Conservation (phyloP, 1,140 invertebrate species). For the Hirudo medicinalis region DNA sequence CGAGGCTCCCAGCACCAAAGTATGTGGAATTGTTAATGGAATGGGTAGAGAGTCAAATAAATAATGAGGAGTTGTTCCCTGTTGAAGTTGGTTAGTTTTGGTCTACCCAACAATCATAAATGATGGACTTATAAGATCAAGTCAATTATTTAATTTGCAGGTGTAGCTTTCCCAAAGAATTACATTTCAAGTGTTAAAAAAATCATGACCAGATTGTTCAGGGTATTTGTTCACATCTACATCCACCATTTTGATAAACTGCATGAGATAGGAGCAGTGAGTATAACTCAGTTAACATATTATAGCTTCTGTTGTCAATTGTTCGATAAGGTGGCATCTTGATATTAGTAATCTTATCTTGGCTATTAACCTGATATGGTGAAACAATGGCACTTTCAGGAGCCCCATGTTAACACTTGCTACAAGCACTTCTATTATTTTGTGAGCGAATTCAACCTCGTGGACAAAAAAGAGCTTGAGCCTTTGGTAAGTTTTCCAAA, state of each 20-base stretch:
- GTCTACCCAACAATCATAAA: not conserved
- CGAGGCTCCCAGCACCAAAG: conserved; percentile 67
- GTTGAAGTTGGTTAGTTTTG: conserved; percentile 56
- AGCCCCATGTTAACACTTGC: conserved; percentile 88
- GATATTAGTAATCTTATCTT: not conserved
- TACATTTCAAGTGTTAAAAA: conserved; percentile 68
- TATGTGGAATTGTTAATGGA: conserved; percentile 82
- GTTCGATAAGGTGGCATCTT: not conserved
- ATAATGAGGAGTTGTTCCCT: conserved; percentile 74
- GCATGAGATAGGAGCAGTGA: conserved; percentile 72
- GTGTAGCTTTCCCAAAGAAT: conserved; percentile 75
- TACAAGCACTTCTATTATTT: conserved; percentile 96
- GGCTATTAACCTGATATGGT: not conserved
- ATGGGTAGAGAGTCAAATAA: conserved; percentile 84
- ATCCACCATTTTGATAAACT: conserved; percentile 89
- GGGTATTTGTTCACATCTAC: conserved; percentile 92
- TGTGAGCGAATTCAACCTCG: conserved; percentile 72
- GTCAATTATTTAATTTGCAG: conserved; percentile 43
- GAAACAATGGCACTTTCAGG: conserved; percentile 49
- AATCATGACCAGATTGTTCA: conserved; percentile 74
- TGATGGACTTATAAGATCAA: not conserved
- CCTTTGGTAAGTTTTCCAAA: conserved; percentile 49
- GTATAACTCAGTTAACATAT: conserved; percentile 24
- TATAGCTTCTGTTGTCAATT: not conserved
- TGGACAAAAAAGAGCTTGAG: conserved; percentile 72